A percentile compares a stretch with the other conserved stretches of the same genome.
phyloP scores from a whole-genome alignment of 2,888 invertebrate genomes.

The Anthoptus insignis region DNA sequence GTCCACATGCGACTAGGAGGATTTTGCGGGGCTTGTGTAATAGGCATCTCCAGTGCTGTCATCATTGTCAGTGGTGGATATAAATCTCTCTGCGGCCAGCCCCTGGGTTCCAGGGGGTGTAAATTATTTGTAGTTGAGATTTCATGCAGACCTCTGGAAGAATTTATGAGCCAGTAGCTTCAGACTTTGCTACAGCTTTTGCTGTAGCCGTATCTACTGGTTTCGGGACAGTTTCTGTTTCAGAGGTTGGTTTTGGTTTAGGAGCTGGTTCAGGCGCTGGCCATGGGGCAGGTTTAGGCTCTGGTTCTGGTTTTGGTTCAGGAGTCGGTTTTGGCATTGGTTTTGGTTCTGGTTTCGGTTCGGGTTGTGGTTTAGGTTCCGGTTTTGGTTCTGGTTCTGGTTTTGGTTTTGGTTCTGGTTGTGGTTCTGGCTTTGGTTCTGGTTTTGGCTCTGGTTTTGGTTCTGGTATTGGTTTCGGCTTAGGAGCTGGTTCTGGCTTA shows the following conservation, averaged over 20 bases:
- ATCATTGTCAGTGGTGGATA: too few species aligned
- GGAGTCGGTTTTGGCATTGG: background rate
- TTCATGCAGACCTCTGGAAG: too few species aligned
- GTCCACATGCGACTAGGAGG: too few species aligned
- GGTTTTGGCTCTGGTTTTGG: background rate
- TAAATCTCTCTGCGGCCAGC: too few species aligned
- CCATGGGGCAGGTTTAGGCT: background rate
- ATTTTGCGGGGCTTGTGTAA: too few species aligned
- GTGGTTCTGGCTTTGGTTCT: background rate
- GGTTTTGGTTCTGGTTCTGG: background rate
- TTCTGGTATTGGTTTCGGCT: background rate
- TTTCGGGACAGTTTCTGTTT: background rate
- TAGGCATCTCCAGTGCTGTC: too few species aligned
- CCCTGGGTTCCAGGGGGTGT: too few species aligned
- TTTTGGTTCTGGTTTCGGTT: background rate
- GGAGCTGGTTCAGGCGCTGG: background rate
- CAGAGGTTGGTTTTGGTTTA: background rate
- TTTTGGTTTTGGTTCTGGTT: background rate
- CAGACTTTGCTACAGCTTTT: background rate
- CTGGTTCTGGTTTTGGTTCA: background rate
- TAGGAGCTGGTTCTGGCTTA: background rate
- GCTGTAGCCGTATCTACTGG: background rate
- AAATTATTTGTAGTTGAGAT: too few species aligned
- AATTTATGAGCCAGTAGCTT: constrained; percentile 2
- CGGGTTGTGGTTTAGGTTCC: background rate